These are phyloP conservation scores for Dromius quadrimaculatus DNA, from an alignment of 2,888 invertebrate species.

Conservation along the genomic window DNA sequence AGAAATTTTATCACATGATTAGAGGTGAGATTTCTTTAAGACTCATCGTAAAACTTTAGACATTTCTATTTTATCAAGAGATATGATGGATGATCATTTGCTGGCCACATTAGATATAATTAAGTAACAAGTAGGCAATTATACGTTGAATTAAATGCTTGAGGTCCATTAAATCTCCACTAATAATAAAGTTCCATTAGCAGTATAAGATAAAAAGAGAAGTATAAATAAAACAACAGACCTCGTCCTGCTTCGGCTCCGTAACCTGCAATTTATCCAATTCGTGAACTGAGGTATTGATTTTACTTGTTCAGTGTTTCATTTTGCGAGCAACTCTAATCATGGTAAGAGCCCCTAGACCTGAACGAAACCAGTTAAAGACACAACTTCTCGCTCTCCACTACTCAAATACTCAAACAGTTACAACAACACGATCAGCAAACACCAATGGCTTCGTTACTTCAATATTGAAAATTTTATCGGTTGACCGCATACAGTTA, in stretches of 20 bases:
- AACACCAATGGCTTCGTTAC: background rate
- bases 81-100: no score
- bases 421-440: no score
- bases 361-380: slow-evolving; percentile 3
- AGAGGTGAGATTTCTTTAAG: no score
- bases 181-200: background rate
- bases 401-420: no score
- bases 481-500: slow-evolving; percentile 23
- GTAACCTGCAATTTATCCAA: slow-evolving; percentile 30
- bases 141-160: no score
- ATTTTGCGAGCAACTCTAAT: slow-evolving; percentile 26
- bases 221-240: slow-evolving; percentile 33
- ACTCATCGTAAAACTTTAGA: no score
- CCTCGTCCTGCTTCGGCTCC: slow-evolving; percentile 4
- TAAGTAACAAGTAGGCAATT: no score
- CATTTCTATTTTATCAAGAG: no score
- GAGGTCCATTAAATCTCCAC: background rate
- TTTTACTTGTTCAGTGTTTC: slow-evolving; percentile 30
- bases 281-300: slow-evolving; percentile 26
- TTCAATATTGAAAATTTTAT: slow-evolving; percentile 1
- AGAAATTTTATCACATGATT: no score
- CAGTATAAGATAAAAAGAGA: background rate
- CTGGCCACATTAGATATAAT: no score
- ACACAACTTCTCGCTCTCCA: background rate
- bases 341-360: slow-evolving; percentile 20